Conservation (phyloP, 2,888 invertebrate genomes). For the Hypena proboscidalis region DNA sequence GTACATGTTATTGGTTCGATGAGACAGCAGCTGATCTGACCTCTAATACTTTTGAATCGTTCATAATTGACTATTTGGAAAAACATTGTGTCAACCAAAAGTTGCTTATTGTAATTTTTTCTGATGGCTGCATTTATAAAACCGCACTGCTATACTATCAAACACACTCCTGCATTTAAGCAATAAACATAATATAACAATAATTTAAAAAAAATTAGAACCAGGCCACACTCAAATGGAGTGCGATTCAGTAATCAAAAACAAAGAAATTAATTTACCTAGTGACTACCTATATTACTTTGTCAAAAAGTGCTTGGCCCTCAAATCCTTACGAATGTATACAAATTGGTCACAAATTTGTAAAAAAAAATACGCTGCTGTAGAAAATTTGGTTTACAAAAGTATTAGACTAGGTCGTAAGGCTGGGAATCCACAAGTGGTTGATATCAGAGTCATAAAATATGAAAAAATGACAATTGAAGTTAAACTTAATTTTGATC, state of each 20-base stretch:
- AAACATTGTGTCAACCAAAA: conserved; percentile 1
- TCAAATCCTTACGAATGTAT: conserved; percentile 18
- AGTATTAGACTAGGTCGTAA: conserved; percentile 25
- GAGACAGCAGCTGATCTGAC: conserved; percentile 11
- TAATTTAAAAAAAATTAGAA: conserved; percentile 13
- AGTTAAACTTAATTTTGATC: conserved; percentile 25
- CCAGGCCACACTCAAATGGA: conserved; percentile 27
- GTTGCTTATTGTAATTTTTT: conserved; percentile 8
- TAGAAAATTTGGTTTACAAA: conserved; percentile 17
- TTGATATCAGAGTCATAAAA: conserved; percentile 20
- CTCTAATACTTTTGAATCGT: conserved; percentile 5
- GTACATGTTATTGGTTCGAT: conserved; percentile 9
- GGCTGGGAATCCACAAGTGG: conserved; percentile 27
- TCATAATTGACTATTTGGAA: conserved; percentile 6
- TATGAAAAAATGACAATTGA: conserved; percentile 22
- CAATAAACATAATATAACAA: conserved; percentile 1
- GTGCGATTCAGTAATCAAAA: conserved; percentile 28
- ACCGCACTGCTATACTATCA: conserved; percentile 14
- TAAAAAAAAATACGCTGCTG: conserved; percentile 19
- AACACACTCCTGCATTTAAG: conserved; percentile 6
- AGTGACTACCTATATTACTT: conserved; percentile 40
- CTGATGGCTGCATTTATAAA: conserved; percentile 42
- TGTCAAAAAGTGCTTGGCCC: conserved; percentile 6
- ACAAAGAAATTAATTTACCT: conserved; percentile 37
- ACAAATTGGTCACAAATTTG: conserved; percentile 18